These are phyloP conservation scores for Drosophila fungiperda DNA, from an alignment of 2,888 invertebrate species.

Conservation along the genomic window DNA sequence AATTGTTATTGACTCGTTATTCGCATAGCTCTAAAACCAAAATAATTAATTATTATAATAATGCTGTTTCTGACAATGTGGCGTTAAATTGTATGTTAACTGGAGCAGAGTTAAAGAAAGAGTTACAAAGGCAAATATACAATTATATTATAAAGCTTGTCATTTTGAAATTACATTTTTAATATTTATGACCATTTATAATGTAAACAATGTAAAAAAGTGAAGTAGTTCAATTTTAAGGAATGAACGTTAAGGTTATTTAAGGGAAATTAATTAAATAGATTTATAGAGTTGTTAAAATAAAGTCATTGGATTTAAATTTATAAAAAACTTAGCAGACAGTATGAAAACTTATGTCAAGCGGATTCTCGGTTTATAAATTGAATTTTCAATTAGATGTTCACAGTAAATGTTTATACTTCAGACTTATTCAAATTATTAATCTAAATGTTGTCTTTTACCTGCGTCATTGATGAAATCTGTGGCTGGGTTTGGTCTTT, in stretches of 20 bases:
- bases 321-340: not conserved
- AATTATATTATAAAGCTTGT: not conserved
- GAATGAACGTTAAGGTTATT: no score
- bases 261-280: no score
- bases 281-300: not conserved
- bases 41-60: constrained; percentile 19
- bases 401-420: not conserved
- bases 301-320: not conserved
- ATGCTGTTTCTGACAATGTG: not conserved
- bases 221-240: no score
- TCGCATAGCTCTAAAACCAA: constrained; percentile 53
- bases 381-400: not conserved
- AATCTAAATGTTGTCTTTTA: not conserved
- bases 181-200: not conserved
- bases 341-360: not conserved
- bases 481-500: not conserved
- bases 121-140: not conserved
- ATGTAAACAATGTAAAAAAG: no score
- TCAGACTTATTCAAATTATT: no score
- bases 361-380: not conserved
- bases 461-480: not conserved
- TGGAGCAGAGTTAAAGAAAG: not conserved
- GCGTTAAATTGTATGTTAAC: not conserved
- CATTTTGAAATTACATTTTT: not conserved
- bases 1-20: constrained; percentile 21